Percentiles rank a stretch among this genome's conserved stretches.
phyloP scores from a whole-genome alignment of 2,113 vertebrate species.

The Aplodontia rufa region DNA sequence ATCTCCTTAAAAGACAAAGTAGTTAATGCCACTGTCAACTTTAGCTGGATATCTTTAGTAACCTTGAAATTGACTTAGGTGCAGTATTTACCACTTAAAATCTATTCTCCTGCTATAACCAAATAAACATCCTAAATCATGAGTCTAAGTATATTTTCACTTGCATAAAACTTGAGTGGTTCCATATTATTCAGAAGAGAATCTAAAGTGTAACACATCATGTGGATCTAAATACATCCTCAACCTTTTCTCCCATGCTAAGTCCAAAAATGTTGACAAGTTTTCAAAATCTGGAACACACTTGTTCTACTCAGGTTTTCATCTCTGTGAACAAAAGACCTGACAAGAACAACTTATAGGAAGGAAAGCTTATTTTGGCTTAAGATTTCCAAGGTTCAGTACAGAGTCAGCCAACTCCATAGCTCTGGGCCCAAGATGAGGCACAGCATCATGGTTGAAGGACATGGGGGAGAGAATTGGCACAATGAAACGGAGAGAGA shows the following conservation, averaged over 20 bases:
- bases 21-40: background rate
- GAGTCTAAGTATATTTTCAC: background rate
- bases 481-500: too few species aligned
- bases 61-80: background rate
- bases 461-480: too few species aligned
- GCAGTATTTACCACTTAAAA: background rate
- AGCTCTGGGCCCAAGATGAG: too few species aligned
- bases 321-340: too few species aligned
- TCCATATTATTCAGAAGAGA: background rate
- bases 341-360: too few species aligned
- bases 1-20: background rate
- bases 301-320: too few species aligned
- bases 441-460: too few species aligned
- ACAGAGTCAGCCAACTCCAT: too few species aligned
- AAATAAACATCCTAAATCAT: background rate
- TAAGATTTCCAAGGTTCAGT: too few species aligned
- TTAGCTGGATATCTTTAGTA: background rate
- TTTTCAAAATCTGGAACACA: rapidly evolving
- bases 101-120: background rate
- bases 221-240: background rate
- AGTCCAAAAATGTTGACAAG: background rate
- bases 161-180: background rate
- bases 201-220: background rate
- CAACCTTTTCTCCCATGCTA: background rate
- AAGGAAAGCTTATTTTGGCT: too few species aligned